Evolutionary conservation across 2,888 invertebrate genomes (phyloP).

Genomic region (Lithophane socia): DNA sequence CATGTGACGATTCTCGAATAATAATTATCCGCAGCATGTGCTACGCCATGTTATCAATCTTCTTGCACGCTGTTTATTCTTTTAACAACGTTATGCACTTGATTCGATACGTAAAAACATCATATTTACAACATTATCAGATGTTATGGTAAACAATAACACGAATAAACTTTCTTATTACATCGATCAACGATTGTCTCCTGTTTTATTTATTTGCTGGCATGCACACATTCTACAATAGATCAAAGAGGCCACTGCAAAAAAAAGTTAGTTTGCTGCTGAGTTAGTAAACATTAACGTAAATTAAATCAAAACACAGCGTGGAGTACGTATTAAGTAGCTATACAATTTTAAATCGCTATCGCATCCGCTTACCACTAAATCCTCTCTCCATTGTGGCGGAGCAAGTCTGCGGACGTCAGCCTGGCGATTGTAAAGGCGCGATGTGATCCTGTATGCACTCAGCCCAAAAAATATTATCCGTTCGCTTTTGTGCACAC

Average conservation of each 20-base stretch:
- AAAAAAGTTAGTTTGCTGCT: neutral
- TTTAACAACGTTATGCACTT: neutral
- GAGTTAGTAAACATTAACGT: neutral
- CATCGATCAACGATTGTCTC: neutral
- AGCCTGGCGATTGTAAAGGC: conserved; percentile 83
- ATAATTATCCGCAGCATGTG: neutral
- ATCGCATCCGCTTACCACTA: conserved; percentile 12
- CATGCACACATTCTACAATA: neutral
- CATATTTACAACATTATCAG: neutral
- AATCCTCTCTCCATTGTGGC: conserved; percentile 56
- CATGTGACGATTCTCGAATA: neutral
- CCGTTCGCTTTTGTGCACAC: conserved; percentile 66
- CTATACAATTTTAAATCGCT: neutral
- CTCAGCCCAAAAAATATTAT: conserved; percentile 70
- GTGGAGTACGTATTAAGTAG: neutral
- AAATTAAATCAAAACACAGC: neutral
- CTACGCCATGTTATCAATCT: neutral
- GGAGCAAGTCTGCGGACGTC: conserved; percentile 82
- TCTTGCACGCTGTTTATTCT: neutral
- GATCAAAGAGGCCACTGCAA: neutral
- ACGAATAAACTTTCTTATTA: neutral
- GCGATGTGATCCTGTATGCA: conserved; percentile 74
- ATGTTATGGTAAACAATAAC: neutral
- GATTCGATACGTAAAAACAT: neutral
- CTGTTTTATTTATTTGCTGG: neutral